Evolutionary conservation across 2,113 vertebrate species (phyloP).

Genomic region (Pachycephala philippinensis): DNA sequence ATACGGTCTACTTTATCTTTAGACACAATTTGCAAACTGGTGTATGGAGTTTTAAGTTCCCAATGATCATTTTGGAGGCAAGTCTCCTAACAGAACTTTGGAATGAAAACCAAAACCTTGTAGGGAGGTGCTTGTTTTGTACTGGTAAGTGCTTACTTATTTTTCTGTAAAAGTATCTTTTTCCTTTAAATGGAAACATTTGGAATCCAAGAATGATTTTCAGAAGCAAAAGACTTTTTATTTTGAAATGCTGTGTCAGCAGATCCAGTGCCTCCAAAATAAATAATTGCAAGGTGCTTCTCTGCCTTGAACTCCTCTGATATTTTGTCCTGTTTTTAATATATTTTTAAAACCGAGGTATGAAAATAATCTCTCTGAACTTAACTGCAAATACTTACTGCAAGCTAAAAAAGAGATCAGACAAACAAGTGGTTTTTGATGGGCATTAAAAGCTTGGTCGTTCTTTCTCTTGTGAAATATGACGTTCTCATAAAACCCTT

Average conservation of each 20-base stretch:
- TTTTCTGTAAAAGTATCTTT: neutral
- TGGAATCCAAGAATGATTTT: neutral
- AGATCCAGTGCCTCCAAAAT: neutral
- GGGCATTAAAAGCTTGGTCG: neutral
- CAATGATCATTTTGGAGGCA: neutral
- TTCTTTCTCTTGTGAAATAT: constrained; percentile 18
- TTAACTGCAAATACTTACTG: neutral
- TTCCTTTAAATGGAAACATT: neutral
- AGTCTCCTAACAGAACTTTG: neutral
- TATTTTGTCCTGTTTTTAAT: neutral
- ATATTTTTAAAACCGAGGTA: neutral
- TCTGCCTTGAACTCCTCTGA: constrained; percentile 12
- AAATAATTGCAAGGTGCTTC: constrained; percentile 49
- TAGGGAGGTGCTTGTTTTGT: neutral
- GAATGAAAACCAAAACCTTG: neutral
- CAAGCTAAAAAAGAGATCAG: constrained; percentile 22
- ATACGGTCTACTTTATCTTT: neutral
- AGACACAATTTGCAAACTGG: neutral
- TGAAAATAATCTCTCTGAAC: constrained; percentile 37
- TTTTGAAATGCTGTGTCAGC: neutral
- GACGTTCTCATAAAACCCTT: neutral
- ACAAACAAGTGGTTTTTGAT: constrained; percentile 17
- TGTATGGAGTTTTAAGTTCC: neutral
- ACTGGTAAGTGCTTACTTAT: neutral
- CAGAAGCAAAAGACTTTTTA: neutral